Percentiles rank a stretch among this genome's conserved stretches.
Evolutionary conservation across 2,797 vertebrate species (phyloP).

Genomic region (Dromococcyx pavoninus): DNA sequence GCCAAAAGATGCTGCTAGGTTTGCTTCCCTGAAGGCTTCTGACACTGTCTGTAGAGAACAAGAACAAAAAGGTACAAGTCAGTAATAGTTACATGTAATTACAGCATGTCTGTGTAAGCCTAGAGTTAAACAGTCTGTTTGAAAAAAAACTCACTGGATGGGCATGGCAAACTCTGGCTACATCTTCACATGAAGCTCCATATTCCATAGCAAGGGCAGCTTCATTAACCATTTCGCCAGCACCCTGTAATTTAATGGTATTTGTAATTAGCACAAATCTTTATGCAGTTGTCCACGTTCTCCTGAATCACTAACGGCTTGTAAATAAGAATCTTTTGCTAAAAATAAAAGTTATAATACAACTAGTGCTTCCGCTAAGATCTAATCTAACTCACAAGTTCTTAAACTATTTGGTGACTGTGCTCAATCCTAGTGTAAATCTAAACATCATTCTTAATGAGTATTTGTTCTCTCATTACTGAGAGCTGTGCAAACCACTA

Average conservation of each 20-base stretch:
- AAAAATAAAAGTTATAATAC: neutral
- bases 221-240: conserved; percentile 97
- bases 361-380: neutral
- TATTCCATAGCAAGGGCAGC: conserved; percentile 97
- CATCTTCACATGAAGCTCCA: conserved; percentile 95
- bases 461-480: neutral
- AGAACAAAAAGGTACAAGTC: conserved; percentile 15
- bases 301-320: neutral
- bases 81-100: neutral
- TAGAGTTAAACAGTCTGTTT: neutral
- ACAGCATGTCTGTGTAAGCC: neutral
- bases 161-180: conserved; percentile 97
- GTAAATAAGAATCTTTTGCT: neutral
- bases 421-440: neutral
- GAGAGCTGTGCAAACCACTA: neutral
- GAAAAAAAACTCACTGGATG: conserved; percentile 87
- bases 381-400: neutral
- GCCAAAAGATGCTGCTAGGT: conserved; percentile 94
- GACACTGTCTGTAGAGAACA: conserved; percentile 88
- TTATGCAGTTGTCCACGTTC: neutral
- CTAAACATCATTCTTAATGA: neutral
- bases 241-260: conserved; percentile 81
- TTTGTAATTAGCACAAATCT: neutral
- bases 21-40: conserved; percentile 99
- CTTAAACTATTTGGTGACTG: neutral